Evolutionary conservation across 2,888 invertebrate species (phyloP).

Genomic region (Athetis lepigone): DNA sequence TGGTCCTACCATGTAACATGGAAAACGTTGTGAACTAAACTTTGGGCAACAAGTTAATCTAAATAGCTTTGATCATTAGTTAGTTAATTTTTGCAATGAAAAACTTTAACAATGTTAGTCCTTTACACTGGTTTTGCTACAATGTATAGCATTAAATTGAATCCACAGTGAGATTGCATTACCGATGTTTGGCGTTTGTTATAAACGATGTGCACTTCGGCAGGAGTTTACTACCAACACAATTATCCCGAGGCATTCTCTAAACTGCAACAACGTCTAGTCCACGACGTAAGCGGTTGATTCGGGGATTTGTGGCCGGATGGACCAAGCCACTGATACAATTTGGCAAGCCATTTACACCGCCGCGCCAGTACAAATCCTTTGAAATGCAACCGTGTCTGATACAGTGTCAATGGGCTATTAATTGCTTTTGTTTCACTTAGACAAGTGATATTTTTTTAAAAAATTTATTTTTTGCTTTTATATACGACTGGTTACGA

Average conservation of each 20-base stretch:
- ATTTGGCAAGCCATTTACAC: conserved; percentile 37
- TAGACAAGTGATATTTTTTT: conserved; percentile 12
- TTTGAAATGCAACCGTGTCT: conserved; percentile 19
- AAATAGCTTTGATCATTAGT: background rate
- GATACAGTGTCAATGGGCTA: conserved; percentile 18
- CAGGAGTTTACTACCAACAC: conserved; percentile 18
- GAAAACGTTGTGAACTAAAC: conserved; percentile 20
- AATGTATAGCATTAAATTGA: conserved; percentile 7
- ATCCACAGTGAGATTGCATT: conserved; percentile 13
- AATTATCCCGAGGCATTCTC: conserved; percentile 44
- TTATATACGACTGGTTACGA: too few species aligned
- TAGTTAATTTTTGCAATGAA: too few species aligned
- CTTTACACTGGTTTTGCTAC: conserved; percentile 3
- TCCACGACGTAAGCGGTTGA: conserved; percentile 25
- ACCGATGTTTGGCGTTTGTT: conserved; percentile 26
- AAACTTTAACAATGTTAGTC: conserved; percentile 1
- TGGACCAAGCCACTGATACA: conserved; percentile 28
- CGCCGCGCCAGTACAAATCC: conserved; percentile 29
- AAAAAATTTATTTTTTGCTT: conserved; percentile 9
- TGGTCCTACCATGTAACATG: conserved; percentile 8
- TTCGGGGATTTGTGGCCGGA: conserved; percentile 35
- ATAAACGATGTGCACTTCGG: background rate
- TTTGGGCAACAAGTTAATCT: conserved; percentile 9
- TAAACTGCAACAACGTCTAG: conserved; percentile 40
- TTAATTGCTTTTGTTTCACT: conserved; percentile 5